Conservation (phyloP, 1,140 invertebrate species). For the Drosophila punjabiensis region DNA sequence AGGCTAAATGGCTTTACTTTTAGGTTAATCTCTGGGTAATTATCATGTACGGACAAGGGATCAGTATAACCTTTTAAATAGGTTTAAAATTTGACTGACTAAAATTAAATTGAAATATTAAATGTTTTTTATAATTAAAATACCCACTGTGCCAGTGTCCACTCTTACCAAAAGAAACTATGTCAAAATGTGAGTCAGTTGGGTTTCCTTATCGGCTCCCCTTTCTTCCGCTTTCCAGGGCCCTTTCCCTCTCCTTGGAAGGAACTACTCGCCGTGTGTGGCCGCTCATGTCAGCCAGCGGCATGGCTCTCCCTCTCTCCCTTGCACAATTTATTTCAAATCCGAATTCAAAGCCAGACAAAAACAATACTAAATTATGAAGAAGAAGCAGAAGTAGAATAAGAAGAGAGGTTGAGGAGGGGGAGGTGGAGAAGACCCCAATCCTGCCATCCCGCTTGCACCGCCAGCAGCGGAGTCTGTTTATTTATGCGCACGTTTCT, state of each 20-base stretch:
- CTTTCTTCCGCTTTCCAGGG: neutral
- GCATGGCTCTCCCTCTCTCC: conserved; percentile 23
- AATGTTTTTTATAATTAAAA: too few relatives aligned
- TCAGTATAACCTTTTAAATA: neutral
- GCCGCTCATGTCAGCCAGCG: conserved; percentile 66
- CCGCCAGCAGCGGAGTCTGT: conserved; percentile 29
- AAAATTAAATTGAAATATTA: too few relatives aligned
- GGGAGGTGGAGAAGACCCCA: neutral
- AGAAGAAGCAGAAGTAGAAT: neutral
- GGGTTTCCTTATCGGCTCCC: conserved; percentile 1
- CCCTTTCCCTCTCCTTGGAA: neutral
- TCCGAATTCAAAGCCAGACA: conserved; percentile 58
- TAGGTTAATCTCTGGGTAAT: neutral
- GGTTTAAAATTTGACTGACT: neutral
- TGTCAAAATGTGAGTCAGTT: conserved; percentile 24
- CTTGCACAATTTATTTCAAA: conserved; percentile 69
- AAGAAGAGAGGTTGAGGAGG: neutral
- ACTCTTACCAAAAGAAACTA: conserved; percentile 9
- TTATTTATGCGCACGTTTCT: conserved; percentile 74
- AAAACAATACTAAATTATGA: conserved; percentile 56
- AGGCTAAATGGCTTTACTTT: neutral
- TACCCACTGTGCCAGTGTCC: neutral
- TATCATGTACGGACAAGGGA: neutral
- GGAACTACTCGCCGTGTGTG: conserved; percentile 51
- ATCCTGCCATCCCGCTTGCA: conserved; percentile 9